Evolutionary conservation across 2,888 invertebrate species (phyloP).

Genomic region (Drosophila macrothrix): DNA sequence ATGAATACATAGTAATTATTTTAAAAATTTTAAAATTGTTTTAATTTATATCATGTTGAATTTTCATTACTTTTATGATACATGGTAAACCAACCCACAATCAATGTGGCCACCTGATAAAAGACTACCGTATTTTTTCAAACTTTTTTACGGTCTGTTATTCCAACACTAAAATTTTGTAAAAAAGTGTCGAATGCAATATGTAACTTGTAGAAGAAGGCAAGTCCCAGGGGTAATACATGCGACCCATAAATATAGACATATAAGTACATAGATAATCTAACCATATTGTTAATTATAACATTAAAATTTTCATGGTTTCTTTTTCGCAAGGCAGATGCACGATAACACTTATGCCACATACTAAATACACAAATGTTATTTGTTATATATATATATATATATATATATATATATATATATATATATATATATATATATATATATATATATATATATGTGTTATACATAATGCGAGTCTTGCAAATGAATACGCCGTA

Average conservation of each 20-base stretch:
- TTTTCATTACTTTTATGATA: neutral
- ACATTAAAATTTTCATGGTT: neutral
- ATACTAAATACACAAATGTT: neutral
- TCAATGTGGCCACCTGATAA: neutral
- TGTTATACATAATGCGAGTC: neutral
- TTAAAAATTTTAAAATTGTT: neutral
- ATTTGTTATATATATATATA: neutral
- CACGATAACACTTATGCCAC: neutral
- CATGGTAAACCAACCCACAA: neutral
- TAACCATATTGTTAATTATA: neutral
- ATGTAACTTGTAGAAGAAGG: neutral
- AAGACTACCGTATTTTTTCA: too few relatives aligned
- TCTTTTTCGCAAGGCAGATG: neutral
- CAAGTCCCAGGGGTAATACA: neutral
- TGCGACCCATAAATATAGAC: neutral
- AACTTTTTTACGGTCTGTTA: too few relatives aligned
- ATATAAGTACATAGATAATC: neutral
- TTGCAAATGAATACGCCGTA: slow-evolving; percentile 6
- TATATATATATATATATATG: neutral
- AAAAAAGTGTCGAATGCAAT: too few relatives aligned
- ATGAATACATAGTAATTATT: too few relatives aligned
- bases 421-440: neutral
- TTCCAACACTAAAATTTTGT: too few relatives aligned
- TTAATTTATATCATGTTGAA: neutral
- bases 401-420: neutral